Base-by-base conservation (phyloP, 2,888 invertebrate genomes). In the Tanaodytes sp. region DNA sequence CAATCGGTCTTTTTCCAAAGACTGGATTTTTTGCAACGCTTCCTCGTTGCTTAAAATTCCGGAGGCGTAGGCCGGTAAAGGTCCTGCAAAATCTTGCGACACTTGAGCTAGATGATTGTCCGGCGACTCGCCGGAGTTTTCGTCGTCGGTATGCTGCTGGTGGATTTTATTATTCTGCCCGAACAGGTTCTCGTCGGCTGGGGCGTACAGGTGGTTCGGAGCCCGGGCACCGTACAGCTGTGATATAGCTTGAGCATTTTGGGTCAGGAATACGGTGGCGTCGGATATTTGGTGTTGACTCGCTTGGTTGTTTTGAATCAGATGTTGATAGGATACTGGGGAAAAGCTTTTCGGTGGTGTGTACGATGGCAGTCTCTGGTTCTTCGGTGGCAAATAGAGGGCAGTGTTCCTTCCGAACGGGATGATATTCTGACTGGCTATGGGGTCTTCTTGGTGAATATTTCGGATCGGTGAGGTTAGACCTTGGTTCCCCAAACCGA, bases 201-300 rank as follows among this genome's bases (percentile, higher is more conserved):
- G 84, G 0, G 82, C 84, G 51, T 81, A 84, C 12, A 77, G 77
- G 9, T 82, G 69, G 46, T 79, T 78, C 2, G 73, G 61, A 1
- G 82, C 80, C 0, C 82, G 78, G 0, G 81, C 74, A 0, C 79
- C 79, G 58, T 85, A 84, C 0, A 84, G 72, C 27, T 83, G 75
- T 1, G 84, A 80, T 18, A 84, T 82, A 0, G 84, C 83, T 46
- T 82, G 79, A 2, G 84, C 81, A 62, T 85, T 84, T 49, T 84
- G 79, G 0, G 75, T 39, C 1, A 85, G 62, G 39, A 85, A 85
- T 0, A 78, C 42, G 0, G 83, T 77, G 0, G 81, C 85, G 20
- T 85, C 85, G 0, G 84, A 84, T 23, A 84, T 81, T 30, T 78
- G 79, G n/a, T n/a, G n/a, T 1, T 76, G 75, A 23, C 58, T 66